phyloP scores from a whole-genome alignment of 1,140 invertebrate species.

The Drosophila equinoxialis region DNA sequence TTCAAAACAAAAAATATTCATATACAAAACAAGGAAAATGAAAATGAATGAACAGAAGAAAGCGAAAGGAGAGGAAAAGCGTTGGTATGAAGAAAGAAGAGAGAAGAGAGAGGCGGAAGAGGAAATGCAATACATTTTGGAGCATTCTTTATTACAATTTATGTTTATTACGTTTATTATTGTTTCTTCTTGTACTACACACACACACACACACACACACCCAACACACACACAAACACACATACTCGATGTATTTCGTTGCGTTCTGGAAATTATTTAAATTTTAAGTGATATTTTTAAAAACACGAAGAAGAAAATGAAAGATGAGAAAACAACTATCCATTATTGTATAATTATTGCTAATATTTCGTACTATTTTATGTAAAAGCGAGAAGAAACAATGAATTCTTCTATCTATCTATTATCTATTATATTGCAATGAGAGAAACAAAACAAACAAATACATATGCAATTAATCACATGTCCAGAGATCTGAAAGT shows the following conservation, averaged over 20 bases:
- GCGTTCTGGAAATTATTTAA: constrained; percentile 81
- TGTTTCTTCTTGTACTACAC: constrained; percentile 62
- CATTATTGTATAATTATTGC: constrained; percentile 79
- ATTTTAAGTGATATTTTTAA: constrained; percentile 79
- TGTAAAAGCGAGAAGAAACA: constrained; percentile 65
- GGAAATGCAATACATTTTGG: constrained; percentile 37
- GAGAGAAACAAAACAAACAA: background rate
- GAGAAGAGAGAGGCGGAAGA: background rate
- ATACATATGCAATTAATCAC: background rate
- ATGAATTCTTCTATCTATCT: constrained; percentile 18
- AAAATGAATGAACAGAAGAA: constrained; percentile 37
- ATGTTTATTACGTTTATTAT: constrained; percentile 54
- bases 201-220: constrained; percentile 32
- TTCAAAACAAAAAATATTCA: constrained; percentile 34
- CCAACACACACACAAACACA: constrained; percentile 11
- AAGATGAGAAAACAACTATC: constrained; percentile 49
- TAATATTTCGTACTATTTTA: constrained; percentile 64
- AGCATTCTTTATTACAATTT: constrained; percentile 54
- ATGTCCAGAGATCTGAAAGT: constrained; percentile 4
- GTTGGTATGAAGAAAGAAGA: no score
- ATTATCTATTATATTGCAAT: constrained; percentile 26
- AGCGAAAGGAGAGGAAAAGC: background rate
- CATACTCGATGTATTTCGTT: constrained; percentile 71
- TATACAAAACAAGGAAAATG: constrained; percentile 23
- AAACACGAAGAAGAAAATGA: constrained; percentile 30